These are phyloP conservation scores for Hoplias malabaricus DNA, from an alignment of 2,113 vertebrate genomes.

Conservation along the genomic window DNA sequence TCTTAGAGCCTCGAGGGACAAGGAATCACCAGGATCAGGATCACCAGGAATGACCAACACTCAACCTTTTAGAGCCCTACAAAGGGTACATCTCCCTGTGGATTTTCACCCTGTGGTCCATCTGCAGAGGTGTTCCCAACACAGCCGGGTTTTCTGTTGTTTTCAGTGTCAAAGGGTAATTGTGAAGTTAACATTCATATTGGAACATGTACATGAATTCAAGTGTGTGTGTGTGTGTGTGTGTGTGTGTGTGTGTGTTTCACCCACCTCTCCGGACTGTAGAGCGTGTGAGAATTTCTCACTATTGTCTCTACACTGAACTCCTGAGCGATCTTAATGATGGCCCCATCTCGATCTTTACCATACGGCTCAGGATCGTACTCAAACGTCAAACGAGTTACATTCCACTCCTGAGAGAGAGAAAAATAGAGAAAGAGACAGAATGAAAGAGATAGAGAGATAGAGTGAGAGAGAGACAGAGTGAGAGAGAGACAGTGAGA, in stretches of 20 bases:
- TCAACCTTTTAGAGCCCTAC: no score
- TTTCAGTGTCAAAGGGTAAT: no score
- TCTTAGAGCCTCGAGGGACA: no score
- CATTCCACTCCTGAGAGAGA: slow-evolving; percentile 87
- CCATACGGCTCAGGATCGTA: slow-evolving; percentile 94
- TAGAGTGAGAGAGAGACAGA: neutral
- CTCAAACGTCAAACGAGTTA: slow-evolving; percentile 91
- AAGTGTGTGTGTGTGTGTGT: neutral
- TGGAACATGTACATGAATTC: no score
- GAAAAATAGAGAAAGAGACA: neutral
- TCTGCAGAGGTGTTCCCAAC: no score
- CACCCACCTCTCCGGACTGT: slow-evolving; percentile 88
- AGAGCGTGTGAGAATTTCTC: slow-evolving; percentile 92
- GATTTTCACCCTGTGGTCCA: no score
- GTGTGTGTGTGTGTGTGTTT: neutral
- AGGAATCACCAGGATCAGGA: no score
- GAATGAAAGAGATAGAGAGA: no score
- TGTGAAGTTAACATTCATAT: no score
- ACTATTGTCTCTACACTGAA: slow-evolving; percentile 90
- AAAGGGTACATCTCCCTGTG: no score
- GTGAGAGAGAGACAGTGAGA: neutral
- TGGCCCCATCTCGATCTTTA: slow-evolving; percentile 91
- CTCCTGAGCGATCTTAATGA: slow-evolving; percentile 93
- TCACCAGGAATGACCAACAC: no score
- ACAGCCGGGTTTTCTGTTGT: no score